Base-by-base conservation (phyloP, 1,140 invertebrate genomes). In the Eulimnadia texana region DNA sequence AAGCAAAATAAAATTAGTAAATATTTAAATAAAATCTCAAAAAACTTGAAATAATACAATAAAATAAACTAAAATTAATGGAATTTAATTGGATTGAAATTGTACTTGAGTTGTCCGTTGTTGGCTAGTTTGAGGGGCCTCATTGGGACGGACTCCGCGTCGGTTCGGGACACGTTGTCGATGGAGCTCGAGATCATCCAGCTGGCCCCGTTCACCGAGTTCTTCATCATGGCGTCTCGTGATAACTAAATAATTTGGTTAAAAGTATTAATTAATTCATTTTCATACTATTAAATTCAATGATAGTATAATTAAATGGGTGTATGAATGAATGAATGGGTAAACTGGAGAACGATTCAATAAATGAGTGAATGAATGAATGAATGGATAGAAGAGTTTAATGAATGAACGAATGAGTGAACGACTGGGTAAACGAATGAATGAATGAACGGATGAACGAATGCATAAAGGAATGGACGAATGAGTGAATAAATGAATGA, bases 141-240 rank as follows among this genome's bases (percentile, higher is more conserved):
- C 66, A 90, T 72, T 20, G 86, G 86, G 70, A 90, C 88, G 67
- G 80, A 82, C 49, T 70, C 70, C 68, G 88, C 27, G 3, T 58
- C 42, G 55, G 55, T 20, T 25, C n/a, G 27, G 13, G 9, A 33
- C 10, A 29, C 3, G 16, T 58, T 86, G 61, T 78, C 79, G 63
- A 67, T 67, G 50, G 20, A 53, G 28, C 54, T 58, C 11, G 56
- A 63, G 42, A 63, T 56, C 29, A 68, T 67, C 63, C 66, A 64
- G 61, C 67, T 63, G 22, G 69, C 67, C 29, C 67, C 63, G 16
- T 62, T 33, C 0, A 27, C 55, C 28, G 23, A 58, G 29, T 58
- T 27, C 28, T 58, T 58, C 19, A 42, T 27, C 42, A 58, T 33
- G 20, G 27, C 55, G 19, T 58, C 24, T 16, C 27, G 55, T 16